phyloP scores from a whole-genome alignment of 2,113 vertebrate genomes.

The Phaethon lepturus region DNA sequence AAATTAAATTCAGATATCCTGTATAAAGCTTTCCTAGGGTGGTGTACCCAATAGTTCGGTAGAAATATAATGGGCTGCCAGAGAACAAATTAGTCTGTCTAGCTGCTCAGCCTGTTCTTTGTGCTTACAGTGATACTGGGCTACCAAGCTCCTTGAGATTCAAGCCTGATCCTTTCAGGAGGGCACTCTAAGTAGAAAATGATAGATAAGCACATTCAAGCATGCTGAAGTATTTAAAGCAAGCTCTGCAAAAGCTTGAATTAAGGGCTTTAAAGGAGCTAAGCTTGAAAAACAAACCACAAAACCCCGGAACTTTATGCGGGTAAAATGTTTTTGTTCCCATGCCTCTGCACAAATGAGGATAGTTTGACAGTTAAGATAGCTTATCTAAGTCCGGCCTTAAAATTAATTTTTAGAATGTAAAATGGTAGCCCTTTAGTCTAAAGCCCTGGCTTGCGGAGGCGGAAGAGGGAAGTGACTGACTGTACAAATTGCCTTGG shows the following conservation, averaged over 20 bases:
- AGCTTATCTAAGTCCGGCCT: background rate
- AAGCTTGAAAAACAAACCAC: background rate
- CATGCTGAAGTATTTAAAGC: background rate
- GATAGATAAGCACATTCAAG: background rate
- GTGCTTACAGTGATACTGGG: background rate
- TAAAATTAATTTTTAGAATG: background rate
- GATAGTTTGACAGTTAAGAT: background rate
- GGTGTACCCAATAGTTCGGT: rapidly evolving
- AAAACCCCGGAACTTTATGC: background rate
- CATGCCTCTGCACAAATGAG: background rate
- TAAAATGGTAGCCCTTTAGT: background rate
- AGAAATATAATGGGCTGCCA: background rate
- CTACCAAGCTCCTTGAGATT: background rate
- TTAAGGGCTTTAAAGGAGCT: background rate
- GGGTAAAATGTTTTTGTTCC: background rate
- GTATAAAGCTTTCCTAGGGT: background rate
- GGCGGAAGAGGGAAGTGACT: background rate
- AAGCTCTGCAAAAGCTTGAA: background rate
- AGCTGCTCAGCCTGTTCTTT: background rate
- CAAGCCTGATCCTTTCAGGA: background rate
- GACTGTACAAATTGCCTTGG: background rate
- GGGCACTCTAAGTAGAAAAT: background rate
- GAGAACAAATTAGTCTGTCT: background rate
- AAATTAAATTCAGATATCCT: background rate
- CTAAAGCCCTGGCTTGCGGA: background rate